phyloP scores from a whole-genome alignment of 2,113 vertebrate genomes.

The Brachypteracias leptosomus region DNA sequence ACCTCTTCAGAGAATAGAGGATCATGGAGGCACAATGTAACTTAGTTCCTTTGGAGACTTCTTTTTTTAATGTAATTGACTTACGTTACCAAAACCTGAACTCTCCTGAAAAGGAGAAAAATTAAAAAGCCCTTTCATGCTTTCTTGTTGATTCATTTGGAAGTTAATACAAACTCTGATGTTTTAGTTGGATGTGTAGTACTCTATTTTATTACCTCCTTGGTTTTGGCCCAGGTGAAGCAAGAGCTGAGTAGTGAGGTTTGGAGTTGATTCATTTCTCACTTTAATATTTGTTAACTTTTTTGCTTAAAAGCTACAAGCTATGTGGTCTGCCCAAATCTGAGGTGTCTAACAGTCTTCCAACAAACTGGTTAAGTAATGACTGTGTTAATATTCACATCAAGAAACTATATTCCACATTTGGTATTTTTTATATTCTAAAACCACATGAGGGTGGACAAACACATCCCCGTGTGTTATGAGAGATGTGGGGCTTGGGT shows the following conservation, averaged over 20 bases:
- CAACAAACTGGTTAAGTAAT: not conserved
- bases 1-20: not conserved
- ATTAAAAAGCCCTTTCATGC: not conserved
- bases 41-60: not conserved
- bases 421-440: not conserved
- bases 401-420: not conserved
- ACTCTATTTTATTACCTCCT: not conserved
- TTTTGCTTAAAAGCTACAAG: not conserved
- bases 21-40: not conserved
- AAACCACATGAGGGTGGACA: accelerated
- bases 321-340: not conserved
- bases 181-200: not conserved
- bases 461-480: accelerated
- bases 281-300: not conserved
- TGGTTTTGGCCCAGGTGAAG: not conserved
- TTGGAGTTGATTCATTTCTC: not conserved
- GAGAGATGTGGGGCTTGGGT: not conserved
- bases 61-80: not conserved
- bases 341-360: not conserved
- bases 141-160: not conserved
- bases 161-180: not conserved
- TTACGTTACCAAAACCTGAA: not conserved
- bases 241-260: not conserved
- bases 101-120: not conserved
- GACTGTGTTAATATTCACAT: not conserved